These are phyloP conservation scores for Cichlasoma orientale DNA, from an alignment of 2,797 vertebrate genomes.

Conservation along the genomic window DNA sequence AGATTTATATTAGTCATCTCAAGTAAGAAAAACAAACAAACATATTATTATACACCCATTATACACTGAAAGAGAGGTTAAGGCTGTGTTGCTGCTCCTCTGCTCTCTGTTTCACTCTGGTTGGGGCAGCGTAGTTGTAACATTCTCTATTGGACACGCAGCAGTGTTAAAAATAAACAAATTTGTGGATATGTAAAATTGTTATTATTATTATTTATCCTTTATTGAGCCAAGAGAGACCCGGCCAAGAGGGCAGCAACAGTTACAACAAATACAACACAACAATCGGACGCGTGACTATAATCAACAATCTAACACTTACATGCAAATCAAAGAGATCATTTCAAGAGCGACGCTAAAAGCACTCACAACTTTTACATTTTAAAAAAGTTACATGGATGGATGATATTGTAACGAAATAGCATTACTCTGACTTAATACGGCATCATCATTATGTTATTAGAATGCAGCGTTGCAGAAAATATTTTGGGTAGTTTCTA, in stretches of 20 bases:
- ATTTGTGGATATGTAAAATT: not conserved
- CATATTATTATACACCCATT: not conserved
- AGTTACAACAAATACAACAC: too few relatives aligned
- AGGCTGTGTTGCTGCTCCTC: fast-evolving
- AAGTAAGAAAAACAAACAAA: fast-evolving
- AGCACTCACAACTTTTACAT: not conserved
- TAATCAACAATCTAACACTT: too few relatives aligned
- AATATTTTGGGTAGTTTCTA: not conserved
- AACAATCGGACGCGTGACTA: too few relatives aligned
- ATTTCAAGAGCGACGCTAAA: too few relatives aligned
- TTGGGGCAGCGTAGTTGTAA: not conserved
- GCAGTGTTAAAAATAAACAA: not conserved
- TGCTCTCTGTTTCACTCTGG: not conserved
- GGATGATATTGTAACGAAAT: not conserved
- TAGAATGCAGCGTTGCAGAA: not conserved
- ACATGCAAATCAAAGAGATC: too few relatives aligned
- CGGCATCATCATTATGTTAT: not conserved
- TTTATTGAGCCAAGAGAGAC: too few relatives aligned
- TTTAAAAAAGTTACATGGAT: not conserved
- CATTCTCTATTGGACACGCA: not conserved
- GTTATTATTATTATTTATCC: too few relatives aligned
- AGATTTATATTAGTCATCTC: too few relatives aligned
- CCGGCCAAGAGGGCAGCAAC: too few relatives aligned
- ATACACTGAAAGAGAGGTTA: not conserved
- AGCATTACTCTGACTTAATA: not conserved